phyloP scores from a whole-genome alignment of 2,888 invertebrate species.

The Amblyteles armatorius region DNA sequence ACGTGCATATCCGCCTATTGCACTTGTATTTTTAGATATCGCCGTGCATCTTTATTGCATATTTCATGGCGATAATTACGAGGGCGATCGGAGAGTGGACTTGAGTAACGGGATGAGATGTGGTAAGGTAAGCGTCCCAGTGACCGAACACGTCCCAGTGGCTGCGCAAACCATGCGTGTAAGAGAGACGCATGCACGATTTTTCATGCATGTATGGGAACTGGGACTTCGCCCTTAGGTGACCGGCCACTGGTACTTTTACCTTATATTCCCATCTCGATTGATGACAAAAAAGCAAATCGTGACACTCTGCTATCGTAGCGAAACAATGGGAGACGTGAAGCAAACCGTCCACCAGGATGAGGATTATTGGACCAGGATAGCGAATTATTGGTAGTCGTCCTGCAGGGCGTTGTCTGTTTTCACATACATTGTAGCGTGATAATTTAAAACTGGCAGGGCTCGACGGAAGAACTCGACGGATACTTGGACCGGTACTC shows the following conservation, averaged over 20 bases:
- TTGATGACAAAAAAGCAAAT: no score
- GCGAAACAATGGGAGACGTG: no score
- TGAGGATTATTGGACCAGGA: no score
- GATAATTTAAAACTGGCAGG: not conserved
- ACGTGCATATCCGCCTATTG: constrained; percentile 68
- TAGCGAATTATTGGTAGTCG: not conserved
- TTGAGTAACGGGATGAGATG: not conserved
- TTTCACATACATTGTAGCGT: not conserved
- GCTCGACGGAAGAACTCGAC: not conserved
- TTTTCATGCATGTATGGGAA: no score
- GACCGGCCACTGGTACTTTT: no score
- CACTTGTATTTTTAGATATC: constrained; percentile 70
- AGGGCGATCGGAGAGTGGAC: not conserved
- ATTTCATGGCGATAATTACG: constrained; percentile 60
- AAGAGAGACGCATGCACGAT: no score
- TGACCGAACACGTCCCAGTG: no score
- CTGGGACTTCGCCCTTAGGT: no score
- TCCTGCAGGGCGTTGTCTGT: not conserved
- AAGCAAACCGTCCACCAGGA: no score
- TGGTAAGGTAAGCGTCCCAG: not conserved
- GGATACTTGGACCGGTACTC: constrained; percentile 33
- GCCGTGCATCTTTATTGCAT: constrained; percentile 70
- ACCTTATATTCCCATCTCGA: no score
- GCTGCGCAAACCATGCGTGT: no score
- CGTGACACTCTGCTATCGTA: no score